Percentiles rank a stretch among this genome's conserved stretches.
Evolutionary conservation across 2,113 vertebrate species (phyloP).

Genomic region (Ctenomys sociabilis): DNA sequence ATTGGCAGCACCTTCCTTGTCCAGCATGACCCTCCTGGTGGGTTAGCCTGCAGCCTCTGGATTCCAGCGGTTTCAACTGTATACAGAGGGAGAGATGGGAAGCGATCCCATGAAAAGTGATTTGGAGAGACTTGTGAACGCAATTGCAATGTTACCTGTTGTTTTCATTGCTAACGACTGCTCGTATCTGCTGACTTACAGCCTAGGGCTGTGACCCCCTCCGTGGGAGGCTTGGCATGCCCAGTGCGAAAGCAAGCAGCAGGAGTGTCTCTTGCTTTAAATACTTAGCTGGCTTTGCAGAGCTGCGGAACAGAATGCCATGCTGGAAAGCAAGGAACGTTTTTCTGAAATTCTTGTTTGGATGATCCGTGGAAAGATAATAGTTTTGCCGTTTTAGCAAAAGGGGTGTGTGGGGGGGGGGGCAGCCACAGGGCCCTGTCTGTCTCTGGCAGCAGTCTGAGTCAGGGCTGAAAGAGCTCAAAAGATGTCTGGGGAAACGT

Average conservation of each 20-base stretch:
- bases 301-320: neutral
- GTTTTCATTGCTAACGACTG: neutral
- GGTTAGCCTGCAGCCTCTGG: conserved; percentile 55
- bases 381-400: neutral
- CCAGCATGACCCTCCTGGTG: conserved; percentile 22
- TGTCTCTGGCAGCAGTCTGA: neutral
- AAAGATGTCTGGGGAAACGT: neutral
- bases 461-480: neutral
- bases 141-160: neutral
- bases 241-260: neutral
- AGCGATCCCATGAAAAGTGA: conserved; percentile 18
- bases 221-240: neutral
- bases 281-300: neutral
- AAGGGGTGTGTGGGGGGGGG: neutral
- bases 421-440: no score
- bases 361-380: neutral
- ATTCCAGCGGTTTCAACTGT: conserved; percentile 62
- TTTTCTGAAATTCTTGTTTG: neutral
- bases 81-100: neutral
- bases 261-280: neutral
- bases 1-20: conserved; percentile 79
- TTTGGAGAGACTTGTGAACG: neutral
- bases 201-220: neutral
- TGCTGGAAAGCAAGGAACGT: neutral
- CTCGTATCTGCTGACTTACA: neutral